Base-by-base conservation (phyloP, 1,140 invertebrate genomes). In the Zaprionus kolodkinae region DNA sequence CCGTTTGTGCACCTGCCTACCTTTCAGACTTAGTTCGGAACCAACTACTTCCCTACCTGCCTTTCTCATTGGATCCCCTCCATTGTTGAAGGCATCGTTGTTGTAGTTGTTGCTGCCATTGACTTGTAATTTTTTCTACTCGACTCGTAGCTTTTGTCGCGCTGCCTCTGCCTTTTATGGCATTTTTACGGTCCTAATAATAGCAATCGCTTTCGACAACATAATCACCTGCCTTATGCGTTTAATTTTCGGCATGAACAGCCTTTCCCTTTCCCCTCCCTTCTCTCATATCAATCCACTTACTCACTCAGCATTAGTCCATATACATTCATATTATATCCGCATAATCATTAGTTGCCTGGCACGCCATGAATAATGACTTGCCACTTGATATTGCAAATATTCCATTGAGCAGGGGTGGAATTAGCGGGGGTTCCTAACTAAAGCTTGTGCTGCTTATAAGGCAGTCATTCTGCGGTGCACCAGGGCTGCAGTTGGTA, bases 241-340 rank as follows among this genome's bases (percentile, higher is more conserved):
- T 90, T 91, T 90, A 91, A 90, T 90, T 90, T 91, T 90, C 82
- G 83, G 83, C 87, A 91, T 90, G 87, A 87, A 87, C 77, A 78
- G 82, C 63, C 75, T 25, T 25, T 2, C 35, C 7, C 2, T 7
- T 12, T 1, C 25, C 45, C 36, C 40, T 6, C 15, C 0, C 25
- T 35, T 36, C 40, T 25, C n/a, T 50, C 40, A 33, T 17, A 11
- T 12, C 21, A 15, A 38, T 52, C 64, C 21, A 59, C 30, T 38
- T 9, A 68, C 38, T 6, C 17, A 50, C 10, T 12, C 3, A 33
- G 43, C 21, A 25, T 38, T 38, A 30, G 17, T 13, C 21, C n/a
- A 60, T 65, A 52, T 38, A 55, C 43, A 33, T 38, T 48, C 43
- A 36, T 45, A 65, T 76, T 69, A 67, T 74, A 66, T 74, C 54